Evolutionary conservation across 2,113 vertebrate genomes (phyloP).

Genomic region (Poeciliopsis retropinna): DNA sequence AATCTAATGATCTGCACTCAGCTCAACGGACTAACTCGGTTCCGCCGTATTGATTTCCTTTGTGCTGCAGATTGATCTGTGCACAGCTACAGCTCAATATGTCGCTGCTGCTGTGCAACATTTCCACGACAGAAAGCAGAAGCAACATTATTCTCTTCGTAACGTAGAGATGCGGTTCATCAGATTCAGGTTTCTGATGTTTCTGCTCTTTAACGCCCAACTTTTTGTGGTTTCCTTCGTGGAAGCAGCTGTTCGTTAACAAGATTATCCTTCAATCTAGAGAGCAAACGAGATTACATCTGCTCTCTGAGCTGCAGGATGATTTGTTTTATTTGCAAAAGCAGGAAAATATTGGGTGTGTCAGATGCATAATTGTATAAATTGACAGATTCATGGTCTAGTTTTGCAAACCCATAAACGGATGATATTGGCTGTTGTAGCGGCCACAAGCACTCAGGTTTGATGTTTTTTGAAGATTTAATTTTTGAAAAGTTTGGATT

Average conservation of each 20-base stretch:
- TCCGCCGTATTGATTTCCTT: conserved; percentile 72
- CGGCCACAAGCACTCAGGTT: not conserved
- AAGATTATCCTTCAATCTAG: not conserved
- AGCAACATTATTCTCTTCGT: not conserved
- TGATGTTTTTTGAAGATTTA: not conserved
- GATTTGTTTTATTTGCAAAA: not conserved
- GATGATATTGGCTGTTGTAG: conserved; percentile 37
- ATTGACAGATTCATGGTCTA: not conserved
- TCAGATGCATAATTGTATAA: not conserved
- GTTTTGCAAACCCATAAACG: conserved; percentile 11
- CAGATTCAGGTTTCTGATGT: not conserved
- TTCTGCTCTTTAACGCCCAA: not conserved
- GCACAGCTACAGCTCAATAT: conserved; percentile 62
- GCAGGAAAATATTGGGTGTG: not conserved
- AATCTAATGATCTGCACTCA: conserved; percentile 68
- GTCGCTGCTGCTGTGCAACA: conserved; percentile 42
- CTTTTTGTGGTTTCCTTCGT: not conserved
- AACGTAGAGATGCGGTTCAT: not conserved
- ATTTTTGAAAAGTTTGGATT: too few relatives aligned
- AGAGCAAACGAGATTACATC: not conserved
- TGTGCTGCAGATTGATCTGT: conserved; percentile 71
- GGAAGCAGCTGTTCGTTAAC: not conserved
- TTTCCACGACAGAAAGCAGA: conserved; percentile 29
- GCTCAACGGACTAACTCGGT: conserved; percentile 63
- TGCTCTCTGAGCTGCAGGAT: not conserved